These are phyloP conservation scores for Oreochromis aureus DNA, from an alignment of 2,113 vertebrate species.

Conservation along the genomic window DNA sequence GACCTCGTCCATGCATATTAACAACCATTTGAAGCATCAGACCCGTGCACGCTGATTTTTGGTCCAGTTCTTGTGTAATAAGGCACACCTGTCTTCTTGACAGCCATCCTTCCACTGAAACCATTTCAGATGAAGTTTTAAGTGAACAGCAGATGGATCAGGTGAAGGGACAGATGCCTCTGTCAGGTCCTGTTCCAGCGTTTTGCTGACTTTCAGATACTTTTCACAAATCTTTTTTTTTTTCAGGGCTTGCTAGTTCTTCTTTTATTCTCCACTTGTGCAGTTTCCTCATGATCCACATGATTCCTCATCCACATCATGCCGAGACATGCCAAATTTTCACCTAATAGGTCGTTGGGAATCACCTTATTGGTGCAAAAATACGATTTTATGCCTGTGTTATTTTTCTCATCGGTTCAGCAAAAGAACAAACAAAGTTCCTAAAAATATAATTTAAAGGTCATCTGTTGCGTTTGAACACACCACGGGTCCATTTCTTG, in stretches of 20 bases:
- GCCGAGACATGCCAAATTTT: background rate
- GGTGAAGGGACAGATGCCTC: background rate
- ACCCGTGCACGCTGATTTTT: background rate
- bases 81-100: background rate
- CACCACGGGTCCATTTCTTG: background rate
- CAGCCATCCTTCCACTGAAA: background rate
- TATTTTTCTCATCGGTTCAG: background rate
- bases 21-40: background rate
- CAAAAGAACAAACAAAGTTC: background rate
- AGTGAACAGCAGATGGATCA: background rate
- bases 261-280: background rate
- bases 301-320: background rate
- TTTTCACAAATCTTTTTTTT: background rate
- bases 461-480: background rate
- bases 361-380: background rate
- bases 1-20: background rate
- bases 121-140: fast-evolving
- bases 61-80: background rate
- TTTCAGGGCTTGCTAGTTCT: background rate
- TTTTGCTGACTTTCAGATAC: background rate
- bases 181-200: background rate
- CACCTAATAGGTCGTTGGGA: background rate
- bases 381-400: fast-evolving
- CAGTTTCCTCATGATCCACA: background rate
- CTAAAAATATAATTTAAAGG: background rate